phyloP scores from a whole-genome alignment of 2,113 vertebrate species.

The Ictalurus punctatus region DNA sequence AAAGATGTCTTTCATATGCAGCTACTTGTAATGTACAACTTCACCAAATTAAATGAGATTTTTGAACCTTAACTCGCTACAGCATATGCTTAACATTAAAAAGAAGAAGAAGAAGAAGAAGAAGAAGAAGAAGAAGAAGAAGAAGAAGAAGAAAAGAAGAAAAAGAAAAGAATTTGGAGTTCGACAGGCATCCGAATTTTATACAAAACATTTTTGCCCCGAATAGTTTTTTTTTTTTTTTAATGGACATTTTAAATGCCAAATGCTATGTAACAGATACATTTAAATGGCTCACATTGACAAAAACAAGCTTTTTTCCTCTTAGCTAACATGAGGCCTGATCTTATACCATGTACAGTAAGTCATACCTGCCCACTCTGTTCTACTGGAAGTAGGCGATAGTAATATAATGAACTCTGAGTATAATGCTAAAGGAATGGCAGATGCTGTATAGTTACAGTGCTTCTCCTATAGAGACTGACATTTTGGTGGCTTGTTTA shows the following conservation, averaged over 20 bases:
- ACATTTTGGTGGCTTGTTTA: slow-evolving; percentile 39
- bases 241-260: not conserved
- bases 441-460: not conserved
- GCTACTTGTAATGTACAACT: slow-evolving; percentile 11
- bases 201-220: not conserved
- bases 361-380: not conserved
- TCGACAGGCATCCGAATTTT: not conserved
- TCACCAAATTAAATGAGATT: not conserved
- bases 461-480: slow-evolving; percentile 15
- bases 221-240: not conserved
- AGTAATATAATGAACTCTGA: slow-evolving; percentile 6
- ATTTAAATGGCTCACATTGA: not conserved
- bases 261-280: not conserved
- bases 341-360: not conserved
- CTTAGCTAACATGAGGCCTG: not conserved
- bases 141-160: too few species aligned
- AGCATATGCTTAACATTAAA: not conserved
- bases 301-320: not conserved
- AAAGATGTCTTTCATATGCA: not conserved
- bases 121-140: too few species aligned
- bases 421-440: not conserved
- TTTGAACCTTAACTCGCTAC: not conserved
- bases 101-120: too few species aligned
- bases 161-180: not conserved
- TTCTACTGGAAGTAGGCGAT: slow-evolving; percentile 1